A percentile compares a stretch with the other conserved stretches of the same genome.
These are phyloP conservation scores for Syngnathoides biaculeatus DNA, from an alignment of 2,113 vertebrate genomes.

Conservation along the genomic window DNA sequence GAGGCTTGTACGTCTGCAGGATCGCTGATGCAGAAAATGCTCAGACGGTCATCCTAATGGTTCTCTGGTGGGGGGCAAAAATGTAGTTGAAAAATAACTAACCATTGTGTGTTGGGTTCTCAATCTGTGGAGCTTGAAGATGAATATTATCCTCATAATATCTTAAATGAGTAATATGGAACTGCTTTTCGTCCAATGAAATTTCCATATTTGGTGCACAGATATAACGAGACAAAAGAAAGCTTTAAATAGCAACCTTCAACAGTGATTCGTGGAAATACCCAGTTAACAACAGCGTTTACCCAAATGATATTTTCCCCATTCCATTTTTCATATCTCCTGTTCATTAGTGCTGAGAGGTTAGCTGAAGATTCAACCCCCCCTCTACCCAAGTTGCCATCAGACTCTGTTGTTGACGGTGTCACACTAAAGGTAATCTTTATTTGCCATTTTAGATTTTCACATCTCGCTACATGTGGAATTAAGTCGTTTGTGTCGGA, in stretches of 20 bases:
- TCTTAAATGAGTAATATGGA: no score
- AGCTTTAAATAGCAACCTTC: not conserved
- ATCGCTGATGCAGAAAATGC: conserved; percentile 19
- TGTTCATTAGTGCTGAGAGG: conserved; percentile 57
- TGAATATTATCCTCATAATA: not conserved
- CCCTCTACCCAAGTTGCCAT: conserved; percentile 29
- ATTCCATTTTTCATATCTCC: not conserved
- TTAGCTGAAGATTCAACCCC: conserved; percentile 48
- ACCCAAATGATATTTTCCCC: not conserved
- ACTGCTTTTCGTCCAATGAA: no score
- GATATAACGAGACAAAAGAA: not conserved
- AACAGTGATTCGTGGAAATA: not conserved
- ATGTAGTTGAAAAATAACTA: not conserved
- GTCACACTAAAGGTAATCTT: conserved; percentile 48
- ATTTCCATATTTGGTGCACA: no score
- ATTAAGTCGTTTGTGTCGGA: no score
- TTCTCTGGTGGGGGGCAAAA: not conserved
- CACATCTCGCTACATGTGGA: not conserved
- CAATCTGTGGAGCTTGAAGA: not conserved
- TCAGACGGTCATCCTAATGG: not conserved
- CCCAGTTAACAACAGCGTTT: not conserved
- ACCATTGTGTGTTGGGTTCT: no score
- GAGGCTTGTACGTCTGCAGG: not conserved
- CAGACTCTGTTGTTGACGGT: conserved; percentile 47
- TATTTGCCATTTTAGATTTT: not conserved